phyloP scores from a whole-genome alignment of 2,888 invertebrate genomes.

The Drosophila recens region DNA sequence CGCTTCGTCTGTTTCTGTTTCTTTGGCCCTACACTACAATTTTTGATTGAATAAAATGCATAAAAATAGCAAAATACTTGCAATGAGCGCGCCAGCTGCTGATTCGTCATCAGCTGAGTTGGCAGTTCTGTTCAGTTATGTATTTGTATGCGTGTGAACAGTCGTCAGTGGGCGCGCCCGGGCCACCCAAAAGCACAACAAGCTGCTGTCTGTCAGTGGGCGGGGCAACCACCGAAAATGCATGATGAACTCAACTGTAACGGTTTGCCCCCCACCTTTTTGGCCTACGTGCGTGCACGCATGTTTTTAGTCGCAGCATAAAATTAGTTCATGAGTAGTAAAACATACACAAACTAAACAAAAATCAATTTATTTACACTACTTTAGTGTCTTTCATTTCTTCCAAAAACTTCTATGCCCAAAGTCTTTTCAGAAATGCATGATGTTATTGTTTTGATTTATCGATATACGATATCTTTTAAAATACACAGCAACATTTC shows the following conservation, averaged over 20 bases:
- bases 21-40: slow-evolving; percentile 58
- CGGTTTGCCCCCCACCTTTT: not conserved
- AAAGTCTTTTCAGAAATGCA: not conserved
- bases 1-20: slow-evolving; percentile 47
- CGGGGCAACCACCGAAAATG: slow-evolving; percentile 42
- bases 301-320: slow-evolving; percentile 32
- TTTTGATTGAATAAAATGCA: slow-evolving; percentile 78
- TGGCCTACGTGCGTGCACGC: slow-evolving; percentile 67
- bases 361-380: slow-evolving; percentile 55
- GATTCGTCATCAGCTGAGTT: slow-evolving; percentile 78
- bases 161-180: slow-evolving; percentile 37
- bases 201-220: slow-evolving; percentile 13
- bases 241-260: slow-evolving; percentile 16
- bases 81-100: slow-evolving; percentile 44
- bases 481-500: not conserved
- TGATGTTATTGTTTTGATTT: not conserved
- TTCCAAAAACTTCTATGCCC: not conserved
- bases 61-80: slow-evolving; percentile 75
- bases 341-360: slow-evolving; percentile 38
- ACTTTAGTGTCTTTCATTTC: not conserved
- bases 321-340: slow-evolving; percentile 30
- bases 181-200: slow-evolving; percentile 37
- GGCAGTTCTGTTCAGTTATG: slow-evolving; percentile 47
- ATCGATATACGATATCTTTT: slow-evolving; percentile 1
- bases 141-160: slow-evolving; percentile 17